Conservation (phyloP, 2,113 vertebrate genomes). For the Theristicus caerulescens region DNA sequence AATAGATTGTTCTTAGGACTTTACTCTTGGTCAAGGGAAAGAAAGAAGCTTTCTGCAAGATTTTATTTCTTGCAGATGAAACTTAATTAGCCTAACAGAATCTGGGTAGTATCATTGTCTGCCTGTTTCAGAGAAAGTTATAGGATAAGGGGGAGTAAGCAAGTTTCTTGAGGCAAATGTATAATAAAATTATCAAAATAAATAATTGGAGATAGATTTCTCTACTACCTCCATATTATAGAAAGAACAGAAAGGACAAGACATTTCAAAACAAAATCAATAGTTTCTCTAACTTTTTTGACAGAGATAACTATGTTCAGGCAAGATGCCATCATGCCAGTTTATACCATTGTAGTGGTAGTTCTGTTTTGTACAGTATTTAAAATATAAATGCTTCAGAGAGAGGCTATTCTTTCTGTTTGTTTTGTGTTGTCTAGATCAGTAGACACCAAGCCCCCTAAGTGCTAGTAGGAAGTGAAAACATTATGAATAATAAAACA, state of each 20-base stretch:
- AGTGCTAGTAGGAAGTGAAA: neutral
- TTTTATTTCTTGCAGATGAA: neutral
- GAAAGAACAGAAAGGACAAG: neutral
- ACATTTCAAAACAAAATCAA: neutral
- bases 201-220: neutral
- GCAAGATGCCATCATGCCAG: neutral
- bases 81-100: neutral
- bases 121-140: neutral
- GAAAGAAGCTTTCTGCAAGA: neutral
- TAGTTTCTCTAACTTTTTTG: neutral
- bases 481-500: neutral
- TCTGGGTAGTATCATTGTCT: neutral
- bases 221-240: neutral
- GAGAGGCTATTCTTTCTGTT: neutral
- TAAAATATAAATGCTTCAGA: neutral
- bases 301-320: neutral
- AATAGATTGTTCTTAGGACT: neutral
- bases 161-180: neutral
- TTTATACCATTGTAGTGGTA: neutral
- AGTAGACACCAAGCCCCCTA: neutral
- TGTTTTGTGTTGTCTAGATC: neutral
- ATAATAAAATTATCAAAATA: neutral
- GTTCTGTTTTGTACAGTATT: neutral
- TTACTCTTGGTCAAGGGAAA: neutral
- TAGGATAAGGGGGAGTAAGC: neutral